Evolutionary conservation across 2,113 vertebrate species (phyloP), one percentile per base, ranked within the genome.

Genomic region (Octodon degus): DNA sequence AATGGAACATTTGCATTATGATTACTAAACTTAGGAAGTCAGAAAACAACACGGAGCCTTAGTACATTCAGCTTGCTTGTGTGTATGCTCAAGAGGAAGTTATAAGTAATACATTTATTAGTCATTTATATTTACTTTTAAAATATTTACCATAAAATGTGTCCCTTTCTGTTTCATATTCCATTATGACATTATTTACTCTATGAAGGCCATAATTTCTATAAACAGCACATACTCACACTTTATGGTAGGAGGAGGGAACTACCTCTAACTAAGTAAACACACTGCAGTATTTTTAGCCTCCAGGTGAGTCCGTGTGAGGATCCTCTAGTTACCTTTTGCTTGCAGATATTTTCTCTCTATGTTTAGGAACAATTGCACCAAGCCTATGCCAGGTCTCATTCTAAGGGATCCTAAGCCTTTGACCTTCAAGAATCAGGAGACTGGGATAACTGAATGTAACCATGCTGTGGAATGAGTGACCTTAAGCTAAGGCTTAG

Each of bases 41-140:
- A 63, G 60, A 92, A 93, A 93, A 32, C 10, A 34, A 37, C 0
- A 27, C 7, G 76, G n/a, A 62, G 68, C 43, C 32, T 81, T 24
- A 37, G 25, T 58, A 47, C 27, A 3, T 72, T 50, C 30, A 72
- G 17, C 84, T 91, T 9, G 30, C 17, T 50, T 0, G 1, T 25
- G 77, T 96, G 5, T 50, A 50, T 62, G 13, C 43, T 93, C 43
- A 91, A 91, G 30, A 67, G 17, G 2, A 93, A 87, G 80, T 67
- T 93, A 40, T 0, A 85, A 79, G 10, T 43, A 8, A 10, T 53
- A 65, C n/a, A n/a, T 6, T 62, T 88, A 82, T 22, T 50, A 89
- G 95, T 76, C 5, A 10, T 20, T 84, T 77, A 62, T 80, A 50
- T 77, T 92, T 85, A 82, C 65, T 93, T 84, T 80, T 85, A 11